Base-by-base conservation (phyloP, 1,140 invertebrate genomes). In the Dermatophagoides farinae region DNA sequence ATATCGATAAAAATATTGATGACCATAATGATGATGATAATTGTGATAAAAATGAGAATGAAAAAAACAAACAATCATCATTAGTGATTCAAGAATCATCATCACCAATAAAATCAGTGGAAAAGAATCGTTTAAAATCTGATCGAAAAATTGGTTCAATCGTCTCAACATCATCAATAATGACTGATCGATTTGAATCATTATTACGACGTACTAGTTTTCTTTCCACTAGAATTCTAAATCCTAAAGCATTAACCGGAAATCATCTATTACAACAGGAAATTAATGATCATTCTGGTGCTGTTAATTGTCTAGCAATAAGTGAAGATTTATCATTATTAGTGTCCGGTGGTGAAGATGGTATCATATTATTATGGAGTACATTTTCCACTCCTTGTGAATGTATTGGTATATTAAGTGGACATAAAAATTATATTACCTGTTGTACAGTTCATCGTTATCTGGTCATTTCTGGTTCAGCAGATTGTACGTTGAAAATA, bases 271-370 rank as follows among this genome's bases (percentile, higher is more conserved):
- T 18, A 43, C 12, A 43, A 43, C n/a, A 16, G 41, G 41, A 43
- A 43, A 60, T 60, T 6, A 20, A 38, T n/a, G 58, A 60, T 49
- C 58, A 60, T 41, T 18, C 14, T 1, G 58, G 58, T 14, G n/a
- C n/a, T n/a, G 58, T 79, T 60, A 78, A 78, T 64, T 77, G 75
- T 65, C 75, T 77, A 71, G 74, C 71, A 0, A 63, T 78, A 0
- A 77, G 75, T 62, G 77, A 77, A 55, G 77, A 79, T 64, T 71
- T 71, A 10, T 76, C 75, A 6, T 70, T 79, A 5, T 62, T 79
- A 39, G 74, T 74, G 0, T 77, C 76, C 1, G 77, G 76, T 6
- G 73, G 74, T 37, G 77, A 79, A 60, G 77, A 78, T 66, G 69
- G 69, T 59, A 77, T 74, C 6, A 70, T 70, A 0, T 62, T 73